Evolutionary conservation across 2,888 invertebrate species (phyloP), one percentile per base, ranked within the genome.

Genomic region (Cordilura impudica): DNA sequence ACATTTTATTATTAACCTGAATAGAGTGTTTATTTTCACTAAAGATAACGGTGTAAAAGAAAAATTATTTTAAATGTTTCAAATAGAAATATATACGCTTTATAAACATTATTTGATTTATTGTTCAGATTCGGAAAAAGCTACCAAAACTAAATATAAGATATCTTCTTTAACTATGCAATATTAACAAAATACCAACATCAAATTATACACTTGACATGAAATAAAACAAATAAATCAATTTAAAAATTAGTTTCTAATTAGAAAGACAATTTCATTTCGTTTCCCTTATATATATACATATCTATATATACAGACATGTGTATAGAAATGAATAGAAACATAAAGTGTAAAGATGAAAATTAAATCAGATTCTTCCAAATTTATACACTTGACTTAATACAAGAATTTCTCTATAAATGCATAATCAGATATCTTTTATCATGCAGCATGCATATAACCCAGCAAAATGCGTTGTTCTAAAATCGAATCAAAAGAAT

Each of bases 171-270:
- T 61, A 7, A 2, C 1, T 5, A 7, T 43, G 10, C 1, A 5
- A 58, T 60, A 19, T 23, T 23, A 2, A 14, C 53, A 2, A 2
- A 10, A n/a, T 6, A 49, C 47, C 45, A 61, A 65, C 7, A 73
- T 69, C 18, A 73, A 63, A 58, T 78, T 69, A 69, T 45, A 39
- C 53, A 61, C 60, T 31, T 71, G 74, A 69, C 63, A 69, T 69
- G 51, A 61, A 61, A 47, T n/a, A 66, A 74, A 66, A 70, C 71
- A 71, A 61, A 79, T 79, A 79, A 79, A 79, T 74, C 74, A 79
- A 79, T 79, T 79, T 79, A n/a, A 66, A 79, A 79, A 79, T 79
- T 79, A 79, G 54, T 79, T 79, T 79, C 78, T 79, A 71, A 74
- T 74, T 74, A 67, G 74, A 71, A 71, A 74, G 65, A 74, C 65